These are phyloP conservation scores for Halictus rubicundus DNA, from an alignment of 1,140 invertebrate species.

Conservation along the genomic window DNA sequence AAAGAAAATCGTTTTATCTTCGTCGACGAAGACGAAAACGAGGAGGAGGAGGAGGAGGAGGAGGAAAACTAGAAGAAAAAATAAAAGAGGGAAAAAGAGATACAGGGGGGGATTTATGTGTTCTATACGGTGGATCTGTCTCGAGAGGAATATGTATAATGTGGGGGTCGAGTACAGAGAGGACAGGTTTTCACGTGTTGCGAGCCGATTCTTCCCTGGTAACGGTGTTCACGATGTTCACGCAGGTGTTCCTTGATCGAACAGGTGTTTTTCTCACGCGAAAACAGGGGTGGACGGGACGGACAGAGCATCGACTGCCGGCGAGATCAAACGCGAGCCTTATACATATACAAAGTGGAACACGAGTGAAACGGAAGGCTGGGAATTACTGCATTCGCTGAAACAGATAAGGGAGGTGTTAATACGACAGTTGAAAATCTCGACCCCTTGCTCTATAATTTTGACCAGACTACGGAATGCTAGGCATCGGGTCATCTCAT, in stretches of 20 bases:
- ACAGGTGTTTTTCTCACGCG: constrained; percentile 12
- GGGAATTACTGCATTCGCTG: neutral
- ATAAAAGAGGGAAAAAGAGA: neutral
- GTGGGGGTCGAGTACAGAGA: neutral
- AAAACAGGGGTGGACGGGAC: constrained; percentile 54
- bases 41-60: neutral
- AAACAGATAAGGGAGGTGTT: no score
- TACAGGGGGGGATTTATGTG: neutral
- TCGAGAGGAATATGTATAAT: no score
- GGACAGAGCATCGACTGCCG: constrained; percentile 72
- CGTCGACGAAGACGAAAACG: no score
- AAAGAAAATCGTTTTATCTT: constrained; percentile 7
- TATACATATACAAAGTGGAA: constrained; percentile 71
- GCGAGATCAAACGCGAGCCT: constrained; percentile 75
- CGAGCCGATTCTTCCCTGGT: constrained; percentile 24
- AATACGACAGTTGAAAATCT: no score
- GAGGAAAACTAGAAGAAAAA: neutral
- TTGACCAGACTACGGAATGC: no score
- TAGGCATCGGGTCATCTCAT: no score
- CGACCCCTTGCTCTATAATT: no score
- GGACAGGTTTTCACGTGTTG: constrained; percentile 33
- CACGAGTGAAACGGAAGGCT: neutral
- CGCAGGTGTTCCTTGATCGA: constrained; percentile 15
- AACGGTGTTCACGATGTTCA: no score
- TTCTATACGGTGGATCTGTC: neutral